These are phyloP conservation scores for Poeciliopsis infans DNA, from an alignment of 2,797 vertebrate species.

Conservation along the genomic window DNA sequence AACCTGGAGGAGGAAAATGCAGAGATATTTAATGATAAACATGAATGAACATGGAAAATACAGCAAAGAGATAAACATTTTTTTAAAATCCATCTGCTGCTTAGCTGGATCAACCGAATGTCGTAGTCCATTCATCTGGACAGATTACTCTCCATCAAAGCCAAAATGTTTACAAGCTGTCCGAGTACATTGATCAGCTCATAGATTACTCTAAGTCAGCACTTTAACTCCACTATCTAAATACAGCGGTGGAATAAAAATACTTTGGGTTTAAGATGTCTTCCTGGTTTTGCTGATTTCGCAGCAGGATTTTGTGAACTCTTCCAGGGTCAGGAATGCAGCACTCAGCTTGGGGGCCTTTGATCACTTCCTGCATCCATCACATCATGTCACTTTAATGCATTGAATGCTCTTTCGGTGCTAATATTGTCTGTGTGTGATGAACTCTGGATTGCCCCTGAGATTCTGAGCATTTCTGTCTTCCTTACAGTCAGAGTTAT, in stretches of 20 bases:
- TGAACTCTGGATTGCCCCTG: background rate
- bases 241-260: background rate
- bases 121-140: conserved; percentile 62
- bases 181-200: conserved; percentile 38
- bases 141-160: conserved; percentile 56
- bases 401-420: background rate
- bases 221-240: conserved; percentile 1
- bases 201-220: conserved; percentile 18
- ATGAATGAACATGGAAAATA: conserved; percentile 5
- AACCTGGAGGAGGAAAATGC: conserved; percentile 44
- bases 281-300: background rate
- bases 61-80: conserved; percentile 14
- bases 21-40: background rate
- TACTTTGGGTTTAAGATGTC: background rate
- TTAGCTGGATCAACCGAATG: conserved; percentile 61
- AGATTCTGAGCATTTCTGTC: background rate
- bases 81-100: conserved; percentile 18
- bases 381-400: background rate
- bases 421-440: background rate
- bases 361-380: background rate
- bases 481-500: background rate
- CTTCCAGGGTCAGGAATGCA: background rate
- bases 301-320: background rate
- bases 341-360: background rate
- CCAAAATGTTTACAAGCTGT: conserved; percentile 41